A percentile compares a stretch with the other conserved stretches of the same genome.
Conservation (phyloP, 2,888 invertebrate genomes). For the Nebria brevicollis region DNA sequence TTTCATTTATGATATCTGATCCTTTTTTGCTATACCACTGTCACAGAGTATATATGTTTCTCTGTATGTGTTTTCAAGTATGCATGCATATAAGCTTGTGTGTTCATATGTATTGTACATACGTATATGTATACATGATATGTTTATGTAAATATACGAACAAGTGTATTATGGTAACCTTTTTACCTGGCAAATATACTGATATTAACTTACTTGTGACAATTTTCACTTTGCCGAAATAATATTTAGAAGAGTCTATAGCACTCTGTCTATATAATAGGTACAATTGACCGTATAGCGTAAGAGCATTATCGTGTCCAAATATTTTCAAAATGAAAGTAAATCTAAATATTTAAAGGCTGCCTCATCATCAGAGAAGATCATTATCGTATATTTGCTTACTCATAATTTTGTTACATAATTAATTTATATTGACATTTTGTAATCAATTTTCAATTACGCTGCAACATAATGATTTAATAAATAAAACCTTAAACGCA, state of each 20-base stretch:
- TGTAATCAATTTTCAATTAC: too few species aligned
- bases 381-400: too few species aligned
- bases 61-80: not conserved
- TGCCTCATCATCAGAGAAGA: too few species aligned
- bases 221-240: not conserved
- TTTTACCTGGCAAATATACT: not conserved
- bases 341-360: too few species aligned
- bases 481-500: too few species aligned
- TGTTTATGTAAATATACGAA: not conserved
- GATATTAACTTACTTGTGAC: not conserved
- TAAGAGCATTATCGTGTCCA: not conserved
- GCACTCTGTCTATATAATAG: not conserved
- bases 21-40: conserved; percentile 1
- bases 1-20: conserved; percentile 27
- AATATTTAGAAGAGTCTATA: not conserved
- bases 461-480: too few species aligned
- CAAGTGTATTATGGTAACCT: not conserved
- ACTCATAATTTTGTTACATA: too few species aligned
- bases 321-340: too few species aligned
- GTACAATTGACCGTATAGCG: not conserved
- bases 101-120: not conserved
- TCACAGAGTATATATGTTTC: not conserved
- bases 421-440: too few species aligned
- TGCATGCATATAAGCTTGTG: not conserved
- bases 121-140: too few species aligned